phyloP scores from a whole-genome alignment of 2,888 invertebrate genomes.

The Anthophora plumipes region DNA sequence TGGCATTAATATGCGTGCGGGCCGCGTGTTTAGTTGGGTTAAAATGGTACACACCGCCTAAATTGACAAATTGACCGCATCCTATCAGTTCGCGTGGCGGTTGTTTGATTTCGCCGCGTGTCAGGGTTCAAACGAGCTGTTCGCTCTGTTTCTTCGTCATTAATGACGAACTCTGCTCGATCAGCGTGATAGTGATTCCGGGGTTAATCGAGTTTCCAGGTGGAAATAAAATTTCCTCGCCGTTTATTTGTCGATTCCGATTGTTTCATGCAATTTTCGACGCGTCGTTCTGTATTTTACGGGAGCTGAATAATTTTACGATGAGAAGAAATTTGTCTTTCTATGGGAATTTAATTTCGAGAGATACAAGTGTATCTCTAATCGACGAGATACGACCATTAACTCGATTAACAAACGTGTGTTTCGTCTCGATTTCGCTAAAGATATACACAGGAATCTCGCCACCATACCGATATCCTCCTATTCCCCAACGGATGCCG shows the following conservation, averaged over 20 bases:
- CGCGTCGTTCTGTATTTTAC: not conserved
- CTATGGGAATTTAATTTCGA: not conserved
- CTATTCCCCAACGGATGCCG: slow-evolving; percentile 53
- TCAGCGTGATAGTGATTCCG: not conserved
- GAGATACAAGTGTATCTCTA: not conserved
- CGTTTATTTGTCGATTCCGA: not conserved
- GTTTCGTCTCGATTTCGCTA: slow-evolving; percentile 30
- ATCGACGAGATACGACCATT: slow-evolving; percentile 18
- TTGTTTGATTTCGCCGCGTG: slow-evolving; percentile 11
- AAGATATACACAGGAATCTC: slow-evolving; percentile 14
- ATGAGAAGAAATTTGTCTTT: not conserved
- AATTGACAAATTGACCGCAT: slow-evolving; percentile 29
- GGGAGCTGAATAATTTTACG: not conserved
- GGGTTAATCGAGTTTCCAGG: not conserved
- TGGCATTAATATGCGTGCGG: slow-evolving; percentile 22
- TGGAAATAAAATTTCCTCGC: not conserved
- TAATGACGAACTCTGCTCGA: not conserved
- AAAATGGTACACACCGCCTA: slow-evolving; percentile 1
- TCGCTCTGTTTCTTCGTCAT: not conserved
- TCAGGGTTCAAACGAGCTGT: not conserved
- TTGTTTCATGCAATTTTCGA: no score
- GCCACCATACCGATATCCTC: slow-evolving; percentile 33
- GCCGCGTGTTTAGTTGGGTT: slow-evolving; percentile 6
- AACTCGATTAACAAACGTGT: slow-evolving; percentile 32
- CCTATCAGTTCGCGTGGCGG: slow-evolving; percentile 1